These are phyloP conservation scores for Agapostemon virescens DNA, from an alignment of 2,888 invertebrate species.

Conservation along the genomic window DNA sequence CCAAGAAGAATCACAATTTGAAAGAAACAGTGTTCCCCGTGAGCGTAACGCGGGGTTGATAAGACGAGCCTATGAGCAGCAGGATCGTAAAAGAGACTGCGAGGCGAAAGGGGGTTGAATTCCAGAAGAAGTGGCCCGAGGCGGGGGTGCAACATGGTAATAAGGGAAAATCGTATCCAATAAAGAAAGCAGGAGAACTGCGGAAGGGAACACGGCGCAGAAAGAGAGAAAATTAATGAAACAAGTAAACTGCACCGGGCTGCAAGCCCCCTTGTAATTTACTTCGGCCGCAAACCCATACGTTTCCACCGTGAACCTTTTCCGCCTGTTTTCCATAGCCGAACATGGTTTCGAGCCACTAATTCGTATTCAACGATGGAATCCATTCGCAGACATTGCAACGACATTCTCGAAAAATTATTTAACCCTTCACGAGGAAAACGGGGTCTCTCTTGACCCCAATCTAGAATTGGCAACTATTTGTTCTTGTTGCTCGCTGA, in stretches of 20 bases:
- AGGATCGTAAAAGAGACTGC: not conserved
- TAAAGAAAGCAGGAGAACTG: conserved; percentile 21
- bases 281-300: conserved; percentile 65
- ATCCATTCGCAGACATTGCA: conserved; percentile 35
- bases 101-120: not conserved
- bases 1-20: not conserved
- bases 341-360: conserved; percentile 37
- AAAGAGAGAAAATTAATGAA: conserved; percentile 65
- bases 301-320: conserved; percentile 31
- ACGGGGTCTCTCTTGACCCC: too few species aligned
- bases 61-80: not conserved
- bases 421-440: too few species aligned
- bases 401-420: conserved; percentile 38
- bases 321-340: conserved; percentile 28
- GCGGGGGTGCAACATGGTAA: conserved; percentile 25
- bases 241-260: conserved; percentile 65
- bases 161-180: conserved; percentile 32
- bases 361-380: conserved; percentile 56
- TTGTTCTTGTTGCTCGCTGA: too few species aligned
- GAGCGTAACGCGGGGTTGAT: not conserved
- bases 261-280: conserved; percentile 67
- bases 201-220: not conserved
- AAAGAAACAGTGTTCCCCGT: not conserved
- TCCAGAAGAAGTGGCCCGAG: not conserved
- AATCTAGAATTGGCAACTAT: too few species aligned